These are phyloP conservation scores for Augochlora pura DNA, from an alignment of 1,140 invertebrate species.

Conservation along the genomic window DNA sequence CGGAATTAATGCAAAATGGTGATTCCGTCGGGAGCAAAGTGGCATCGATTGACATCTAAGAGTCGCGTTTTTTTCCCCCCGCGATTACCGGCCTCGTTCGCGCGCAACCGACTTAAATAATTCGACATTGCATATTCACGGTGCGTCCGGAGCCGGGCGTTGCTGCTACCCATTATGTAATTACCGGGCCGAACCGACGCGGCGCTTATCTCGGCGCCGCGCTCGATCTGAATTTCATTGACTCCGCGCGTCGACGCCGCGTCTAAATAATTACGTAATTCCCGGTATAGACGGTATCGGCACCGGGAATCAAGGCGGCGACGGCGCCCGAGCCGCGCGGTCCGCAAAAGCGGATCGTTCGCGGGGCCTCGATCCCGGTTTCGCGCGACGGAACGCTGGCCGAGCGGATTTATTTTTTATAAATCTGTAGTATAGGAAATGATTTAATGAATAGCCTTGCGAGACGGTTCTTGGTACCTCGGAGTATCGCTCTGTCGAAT, in stretches of 20 bases:
- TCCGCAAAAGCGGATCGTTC: neutral
- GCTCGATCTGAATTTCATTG: constrained; percentile 11
- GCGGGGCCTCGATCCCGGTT: neutral
- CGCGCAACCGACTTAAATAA: neutral
- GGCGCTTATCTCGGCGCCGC: constrained; percentile 10
- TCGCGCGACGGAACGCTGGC: too few species aligned
- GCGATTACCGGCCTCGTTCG: neutral
- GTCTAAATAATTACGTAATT: constrained; percentile 23
- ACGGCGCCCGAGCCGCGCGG: neutral
- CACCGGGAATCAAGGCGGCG: neutral
- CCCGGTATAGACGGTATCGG: neutral
- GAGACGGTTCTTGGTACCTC: too few species aligned
- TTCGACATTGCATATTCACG: neutral
- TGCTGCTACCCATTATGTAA: constrained; percentile 31
- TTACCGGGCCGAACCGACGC: constrained; percentile 5
- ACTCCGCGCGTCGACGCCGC: neutral
- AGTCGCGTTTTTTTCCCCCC: too few species aligned
- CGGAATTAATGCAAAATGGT: too few species aligned
- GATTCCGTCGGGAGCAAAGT: too few species aligned
- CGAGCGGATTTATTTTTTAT: too few species aligned
- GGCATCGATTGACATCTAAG: too few species aligned
- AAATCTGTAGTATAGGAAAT: too few species aligned
- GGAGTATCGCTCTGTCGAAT: too few species aligned
- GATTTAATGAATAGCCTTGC: too few species aligned
- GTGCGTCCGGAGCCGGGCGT: neutral